These are phyloP conservation scores for Salticus scenicus DNA, from an alignment of 2,888 invertebrate species.

Conservation along the genomic window DNA sequence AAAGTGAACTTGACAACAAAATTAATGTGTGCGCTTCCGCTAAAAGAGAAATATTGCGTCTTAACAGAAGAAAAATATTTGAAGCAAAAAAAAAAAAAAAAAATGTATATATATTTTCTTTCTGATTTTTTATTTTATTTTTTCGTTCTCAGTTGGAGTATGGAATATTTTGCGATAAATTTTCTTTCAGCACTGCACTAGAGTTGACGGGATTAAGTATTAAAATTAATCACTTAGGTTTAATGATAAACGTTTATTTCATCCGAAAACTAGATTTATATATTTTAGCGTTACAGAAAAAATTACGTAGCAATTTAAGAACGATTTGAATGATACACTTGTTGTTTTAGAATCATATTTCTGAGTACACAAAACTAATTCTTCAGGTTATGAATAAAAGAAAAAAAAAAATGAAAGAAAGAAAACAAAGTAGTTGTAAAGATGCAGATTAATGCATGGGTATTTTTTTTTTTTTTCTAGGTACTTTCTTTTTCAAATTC, in stretches of 20 bases:
- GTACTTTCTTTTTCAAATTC: not conserved
- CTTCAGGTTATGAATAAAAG: not conserved
- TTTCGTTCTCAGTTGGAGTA: not conserved
- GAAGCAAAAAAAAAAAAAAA: not conserved
- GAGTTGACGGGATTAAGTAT: slow-evolving; percentile 8
- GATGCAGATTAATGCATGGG: not conserved
- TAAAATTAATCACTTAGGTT: slow-evolving; percentile 13
- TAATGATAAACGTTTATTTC: slow-evolving; percentile 19
- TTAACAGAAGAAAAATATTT: not conserved
- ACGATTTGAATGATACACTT: not conserved
- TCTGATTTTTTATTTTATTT: slow-evolving; percentile 1
- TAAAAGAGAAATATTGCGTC: slow-evolving; percentile 21
- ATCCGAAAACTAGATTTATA: slow-evolving; percentile 1
- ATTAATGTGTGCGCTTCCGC: slow-evolving; percentile 24
- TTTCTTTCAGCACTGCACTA: slow-evolving; percentile 15
- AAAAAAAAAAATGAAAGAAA: no score
- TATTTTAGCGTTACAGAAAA: not conserved
- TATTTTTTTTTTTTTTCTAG: not conserved
- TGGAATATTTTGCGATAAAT: not conserved
- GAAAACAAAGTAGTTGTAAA: not conserved
- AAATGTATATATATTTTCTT: not conserved
- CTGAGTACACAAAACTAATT: not conserved
- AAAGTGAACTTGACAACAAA: slow-evolving; percentile 21
- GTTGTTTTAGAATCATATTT: not conserved
- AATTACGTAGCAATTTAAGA: not conserved